These are phyloP conservation scores for Microctonus brassicae DNA, from an alignment of 2,888 invertebrate species.

Conservation along the genomic window DNA sequence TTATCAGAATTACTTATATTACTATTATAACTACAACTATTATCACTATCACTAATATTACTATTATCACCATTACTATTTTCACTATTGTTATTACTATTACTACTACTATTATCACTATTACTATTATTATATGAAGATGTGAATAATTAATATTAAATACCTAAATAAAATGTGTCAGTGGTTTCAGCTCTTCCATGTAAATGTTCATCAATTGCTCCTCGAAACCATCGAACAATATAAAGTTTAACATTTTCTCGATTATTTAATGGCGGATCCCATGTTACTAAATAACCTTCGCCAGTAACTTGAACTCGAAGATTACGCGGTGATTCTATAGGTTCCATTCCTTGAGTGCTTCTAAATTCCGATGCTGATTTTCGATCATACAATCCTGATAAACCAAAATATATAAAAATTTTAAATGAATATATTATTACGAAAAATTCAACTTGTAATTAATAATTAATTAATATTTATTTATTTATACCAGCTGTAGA, in stretches of 20 bases:
- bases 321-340: conserved; percentile 77
- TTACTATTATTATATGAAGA: too few species aligned
- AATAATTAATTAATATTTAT: background rate
- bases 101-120: too few species aligned
- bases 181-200: conserved; percentile 78
- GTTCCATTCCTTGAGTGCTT: conserved; percentile 59
- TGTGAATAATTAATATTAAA: conserved; percentile 28
- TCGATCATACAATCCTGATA: conserved; percentile 35
- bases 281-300: conserved; percentile 83
- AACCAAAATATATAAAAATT: conserved; percentile 8
- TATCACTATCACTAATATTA: too few species aligned
- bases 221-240: conserved; percentile 79
- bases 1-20: too few species aligned
- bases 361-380: background rate
- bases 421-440: background rate
- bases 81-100: too few species aligned
- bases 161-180: conserved; percentile 77
- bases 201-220: conserved; percentile 73
- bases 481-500: conserved; percentile 16
- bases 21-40: too few species aligned
- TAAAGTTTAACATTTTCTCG: conserved; percentile 75
- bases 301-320: conserved; percentile 79
- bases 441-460: background rate
- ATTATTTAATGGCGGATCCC: conserved; percentile 78
- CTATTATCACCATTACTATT: too few species aligned